phyloP scores from a whole-genome alignment of 2,113 vertebrate genomes.

The Pavo muticus region DNA sequence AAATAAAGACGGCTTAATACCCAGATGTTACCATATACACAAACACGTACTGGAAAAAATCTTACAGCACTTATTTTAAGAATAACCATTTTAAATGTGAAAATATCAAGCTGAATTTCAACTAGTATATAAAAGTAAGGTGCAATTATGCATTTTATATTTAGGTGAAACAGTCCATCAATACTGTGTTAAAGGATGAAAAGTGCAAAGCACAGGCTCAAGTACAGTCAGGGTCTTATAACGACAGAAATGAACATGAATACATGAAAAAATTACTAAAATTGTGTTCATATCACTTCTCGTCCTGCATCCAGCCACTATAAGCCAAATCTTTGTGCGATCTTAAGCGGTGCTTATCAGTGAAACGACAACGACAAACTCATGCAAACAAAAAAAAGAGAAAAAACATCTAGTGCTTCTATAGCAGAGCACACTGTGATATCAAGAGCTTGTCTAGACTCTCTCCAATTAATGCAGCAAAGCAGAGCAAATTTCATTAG shows the following conservation, averaged over 20 bases:
- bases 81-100: not conserved
- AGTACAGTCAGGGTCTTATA: not conserved
- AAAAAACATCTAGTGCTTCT: not conserved
- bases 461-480: not conserved
- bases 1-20: not conserved
- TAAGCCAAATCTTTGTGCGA: not conserved
- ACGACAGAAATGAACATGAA: not conserved
- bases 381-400: not conserved
- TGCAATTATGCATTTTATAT: not conserved
- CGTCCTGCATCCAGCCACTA: not conserved
- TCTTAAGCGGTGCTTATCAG: not conserved
- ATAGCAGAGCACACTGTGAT: not conserved
- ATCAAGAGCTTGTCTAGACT: not conserved
- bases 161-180: not conserved
- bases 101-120: not conserved
- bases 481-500: not conserved
- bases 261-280: no score
- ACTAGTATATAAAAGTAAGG: not conserved
- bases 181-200: not conserved
- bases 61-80: not conserved
- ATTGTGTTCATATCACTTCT: accelerated
- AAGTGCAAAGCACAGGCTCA: not conserved
- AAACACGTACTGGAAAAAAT: not conserved
- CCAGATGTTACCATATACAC: not conserved
- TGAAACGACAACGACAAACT: not conserved